Evolutionary conservation across 2,888 invertebrate species (phyloP).

Genomic region (Troides oblongomaculatus): DNA sequence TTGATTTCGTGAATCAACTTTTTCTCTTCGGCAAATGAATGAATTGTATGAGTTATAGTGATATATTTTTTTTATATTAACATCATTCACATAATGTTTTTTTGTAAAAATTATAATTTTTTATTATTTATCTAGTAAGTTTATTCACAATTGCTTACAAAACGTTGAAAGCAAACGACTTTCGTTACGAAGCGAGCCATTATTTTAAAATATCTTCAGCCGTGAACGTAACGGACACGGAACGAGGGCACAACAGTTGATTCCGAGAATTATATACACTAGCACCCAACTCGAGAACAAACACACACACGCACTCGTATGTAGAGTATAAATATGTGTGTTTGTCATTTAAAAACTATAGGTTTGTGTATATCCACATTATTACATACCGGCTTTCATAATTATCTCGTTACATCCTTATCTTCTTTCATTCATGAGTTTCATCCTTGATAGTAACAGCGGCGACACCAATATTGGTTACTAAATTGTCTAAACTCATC

Average conservation of each 20-base stretch:
- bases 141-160: neutral
- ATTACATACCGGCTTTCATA: constrained; percentile 11
- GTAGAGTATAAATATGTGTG: neutral
- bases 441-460: too few species aligned
- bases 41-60: too few species aligned
- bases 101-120: neutral
- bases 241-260: constrained; percentile 14
- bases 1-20: too few species aligned
- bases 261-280: constrained; percentile 20
- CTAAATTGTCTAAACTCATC: too few species aligned
- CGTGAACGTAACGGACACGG: constrained; percentile 1
- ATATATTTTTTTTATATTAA: too few species aligned
- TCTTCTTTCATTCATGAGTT: constrained; percentile 1
- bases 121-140: neutral
- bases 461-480: too few species aligned
- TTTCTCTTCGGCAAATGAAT: too few species aligned
- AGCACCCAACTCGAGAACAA: constrained; percentile 6
- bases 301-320: neutral
- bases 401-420: constrained; percentile 3
- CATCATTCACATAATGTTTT: too few species aligned
- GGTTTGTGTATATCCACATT: neutral
- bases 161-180: neutral
- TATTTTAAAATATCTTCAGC: constrained; percentile 9
- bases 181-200: neutral
- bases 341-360: neutral